These are phyloP conservation scores for Hydropsyche tenuis DNA, from an alignment of 1,140 invertebrate genomes.

Conservation along the genomic window DNA sequence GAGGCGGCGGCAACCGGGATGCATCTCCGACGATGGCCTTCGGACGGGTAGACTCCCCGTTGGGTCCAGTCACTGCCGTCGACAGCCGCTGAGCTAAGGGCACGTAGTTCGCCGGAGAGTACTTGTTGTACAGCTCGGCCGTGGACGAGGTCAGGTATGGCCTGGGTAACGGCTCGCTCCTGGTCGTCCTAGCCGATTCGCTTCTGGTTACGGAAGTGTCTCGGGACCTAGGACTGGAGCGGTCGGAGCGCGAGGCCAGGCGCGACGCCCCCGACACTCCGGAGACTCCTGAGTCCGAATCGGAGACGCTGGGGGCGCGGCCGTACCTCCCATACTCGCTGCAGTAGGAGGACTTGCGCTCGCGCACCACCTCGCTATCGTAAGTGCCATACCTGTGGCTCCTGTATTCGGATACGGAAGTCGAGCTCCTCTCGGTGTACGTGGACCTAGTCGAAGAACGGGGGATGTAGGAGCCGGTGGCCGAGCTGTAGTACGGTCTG, in stretches of 20 bases:
- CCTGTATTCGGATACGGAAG: constrained; percentile 57
- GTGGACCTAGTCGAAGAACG: constrained; percentile 55
- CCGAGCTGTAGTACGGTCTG: constrained; percentile 61
- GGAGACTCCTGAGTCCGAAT: constrained; percentile 59
- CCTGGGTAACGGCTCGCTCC: constrained; percentile 52
- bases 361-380: constrained; percentile 56
- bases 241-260: constrained; percentile 51
- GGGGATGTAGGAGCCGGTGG: constrained; percentile 58
- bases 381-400: constrained; percentile 34
- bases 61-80: constrained; percentile 63
- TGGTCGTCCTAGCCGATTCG: constrained; percentile 55
- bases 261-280: constrained; percentile 46
- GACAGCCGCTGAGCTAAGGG: constrained; percentile 64
- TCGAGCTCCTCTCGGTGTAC: constrained; percentile 60
- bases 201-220: constrained; percentile 52
- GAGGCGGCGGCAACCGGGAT: constrained; percentile 53
- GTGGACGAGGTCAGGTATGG: constrained; percentile 58
- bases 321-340: constrained; percentile 55
- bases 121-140: constrained; percentile 68
- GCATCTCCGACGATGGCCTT: constrained; percentile 57
- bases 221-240: constrained; percentile 52
- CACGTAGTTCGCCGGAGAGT: constrained; percentile 69
- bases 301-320: constrained; percentile 58
- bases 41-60: constrained; percentile 62
- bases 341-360: constrained; percentile 57